Evolutionary conservation across 2,113 vertebrate species (phyloP).

Genomic region (Centropus unirufus): DNA sequence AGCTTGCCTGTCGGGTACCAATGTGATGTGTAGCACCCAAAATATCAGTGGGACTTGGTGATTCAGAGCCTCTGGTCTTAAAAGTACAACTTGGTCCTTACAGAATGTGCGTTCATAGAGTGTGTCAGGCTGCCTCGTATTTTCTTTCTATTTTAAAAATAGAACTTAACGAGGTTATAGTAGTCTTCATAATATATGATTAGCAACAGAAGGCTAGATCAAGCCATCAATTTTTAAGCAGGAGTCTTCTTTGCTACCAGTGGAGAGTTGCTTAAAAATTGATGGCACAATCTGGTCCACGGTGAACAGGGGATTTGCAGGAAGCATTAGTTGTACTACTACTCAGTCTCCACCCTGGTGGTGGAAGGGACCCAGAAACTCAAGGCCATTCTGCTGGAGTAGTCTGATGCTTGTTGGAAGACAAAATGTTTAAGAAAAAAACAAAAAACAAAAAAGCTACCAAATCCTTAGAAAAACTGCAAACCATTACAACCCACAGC

Average conservation of each 20-base stretch:
- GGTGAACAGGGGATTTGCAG: background rate
- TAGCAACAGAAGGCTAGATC: slow-evolving; percentile 22
- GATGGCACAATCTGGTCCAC: slow-evolving; percentile 42
- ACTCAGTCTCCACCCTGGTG: background rate
- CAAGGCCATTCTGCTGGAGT: background rate
- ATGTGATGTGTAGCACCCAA: background rate
- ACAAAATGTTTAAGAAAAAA: background rate
- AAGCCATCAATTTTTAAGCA: slow-evolving; percentile 59
- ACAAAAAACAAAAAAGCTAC: background rate
- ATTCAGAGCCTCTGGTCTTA: background rate
- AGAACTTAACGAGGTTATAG: background rate
- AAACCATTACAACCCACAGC: background rate
- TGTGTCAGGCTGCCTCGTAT: background rate
- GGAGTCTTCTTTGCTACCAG: background rate
- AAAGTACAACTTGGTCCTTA: background rate
- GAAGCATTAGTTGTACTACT: background rate
- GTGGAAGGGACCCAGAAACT: background rate
- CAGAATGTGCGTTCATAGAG: background rate
- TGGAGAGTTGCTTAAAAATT: slow-evolving; percentile 58
- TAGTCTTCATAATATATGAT: slow-evolving; percentile 15
- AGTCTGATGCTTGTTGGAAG: background rate
- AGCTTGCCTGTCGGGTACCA: background rate
- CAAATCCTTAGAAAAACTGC: background rate
- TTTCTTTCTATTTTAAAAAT: slow-evolving; percentile 9
- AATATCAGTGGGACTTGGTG: background rate